Evolutionary conservation across 2,797 vertebrate genomes (phyloP), one percentile per base, ranked within the genome.

Genomic region (Strix occidentalis): DNA sequence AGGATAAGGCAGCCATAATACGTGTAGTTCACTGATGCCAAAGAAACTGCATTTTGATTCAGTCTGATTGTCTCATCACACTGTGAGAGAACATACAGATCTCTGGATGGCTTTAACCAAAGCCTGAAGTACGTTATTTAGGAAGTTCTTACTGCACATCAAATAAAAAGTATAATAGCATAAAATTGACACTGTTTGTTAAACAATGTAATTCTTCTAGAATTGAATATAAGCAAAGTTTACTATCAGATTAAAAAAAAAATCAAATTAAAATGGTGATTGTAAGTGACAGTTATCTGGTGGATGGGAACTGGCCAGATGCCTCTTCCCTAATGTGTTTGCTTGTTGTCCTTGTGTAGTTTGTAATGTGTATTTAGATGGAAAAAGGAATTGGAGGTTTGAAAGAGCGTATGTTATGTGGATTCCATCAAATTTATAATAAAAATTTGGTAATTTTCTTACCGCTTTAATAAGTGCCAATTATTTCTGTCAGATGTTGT

Each of bases 251-350:
- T 78, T 3, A 6, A 51, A 43, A 41, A 72, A 35, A 60, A 82
- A 45, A 58, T 50, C 17, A 58, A 53, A 51, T 64, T 2, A 41
- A 71, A 53, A 57, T 46, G 39, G 35, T 85, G 70, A 82, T 72
- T 57, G 12, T 68, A 84, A 91, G 54, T 81, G 90, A 84, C 78
- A 65, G 79, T 77, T 94, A 23, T 50, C 76, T 88, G 93, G 79
- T 83, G 88, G 79, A 66, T 61, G 54, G 68, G 66, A 72, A 21
- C 64, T 57, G 82, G 63, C 68, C 56, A 72, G 63, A 64, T 87
- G 79, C 76, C 70, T 83, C 53, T 93, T 83, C 84, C 28, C 15
- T 87, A 28, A 60, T 69, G 50, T 48, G 57, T 56, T 78, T 1
- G 0, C 53, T 79, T 60, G 10, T 80, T 87, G 76, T 58, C 77